Conservation (phyloP, 2,113 vertebrate species). For the Myrmophylax atrothorax region DNA sequence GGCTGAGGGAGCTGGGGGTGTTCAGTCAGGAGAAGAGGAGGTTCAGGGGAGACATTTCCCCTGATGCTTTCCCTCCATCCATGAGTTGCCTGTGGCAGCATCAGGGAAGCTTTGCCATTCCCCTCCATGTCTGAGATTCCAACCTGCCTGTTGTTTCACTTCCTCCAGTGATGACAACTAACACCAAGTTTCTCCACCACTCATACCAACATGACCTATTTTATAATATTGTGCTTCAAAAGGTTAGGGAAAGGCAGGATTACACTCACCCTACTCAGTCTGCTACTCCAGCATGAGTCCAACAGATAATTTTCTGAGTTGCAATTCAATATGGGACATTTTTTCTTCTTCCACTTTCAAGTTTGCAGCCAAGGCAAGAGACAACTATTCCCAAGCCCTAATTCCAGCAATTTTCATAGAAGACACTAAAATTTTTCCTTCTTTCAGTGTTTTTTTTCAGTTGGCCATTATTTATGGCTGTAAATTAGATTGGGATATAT, state of each 20-base stretch:
- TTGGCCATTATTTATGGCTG: not conserved
- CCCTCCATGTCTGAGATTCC: no score
- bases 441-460: not conserved
- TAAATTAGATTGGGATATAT: not conserved
- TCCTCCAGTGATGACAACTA: no score
- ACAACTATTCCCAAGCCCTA: not conserved
- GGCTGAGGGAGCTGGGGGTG: not conserved
- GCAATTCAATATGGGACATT: not conserved
- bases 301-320: not conserved
- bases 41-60: not conserved
- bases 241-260: not conserved
- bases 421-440: not conserved
- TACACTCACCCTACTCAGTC: not conserved
- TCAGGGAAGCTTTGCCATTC: no score
- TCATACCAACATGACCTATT: not conserved
- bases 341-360: not conserved
- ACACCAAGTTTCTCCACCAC: not conserved
- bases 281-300: not conserved
- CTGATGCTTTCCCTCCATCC: no score
- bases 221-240: not conserved
- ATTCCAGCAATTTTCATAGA: not conserved
- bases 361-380: not conserved
- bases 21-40: fast-evolving
- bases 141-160: no score
- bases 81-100: no score